Evolutionary conservation across 2,113 vertebrate species (phyloP), one percentile per base, ranked within the genome.

Genomic region (Entelurus aequoreus): DNA sequence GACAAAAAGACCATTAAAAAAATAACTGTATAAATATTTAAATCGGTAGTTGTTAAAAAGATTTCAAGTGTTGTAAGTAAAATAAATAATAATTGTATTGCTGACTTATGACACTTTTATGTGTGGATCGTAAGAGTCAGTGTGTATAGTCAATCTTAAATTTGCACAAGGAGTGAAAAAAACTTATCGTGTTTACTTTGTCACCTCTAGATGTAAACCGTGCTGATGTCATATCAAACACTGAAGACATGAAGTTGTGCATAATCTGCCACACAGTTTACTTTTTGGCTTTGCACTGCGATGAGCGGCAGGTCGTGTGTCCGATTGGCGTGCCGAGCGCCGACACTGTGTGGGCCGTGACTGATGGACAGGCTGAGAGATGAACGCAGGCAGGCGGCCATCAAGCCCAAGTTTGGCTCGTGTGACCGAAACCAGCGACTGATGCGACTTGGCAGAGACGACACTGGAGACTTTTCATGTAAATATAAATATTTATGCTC

Each of bases 281-380:
- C 19, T 51, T 3, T 63, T 12, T 40, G 16, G 54, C 15, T 58
- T 16, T 28, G 21, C 15, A 55, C 21, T 14, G 19, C 49, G 53
- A 46, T 2, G 2, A 6, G 58, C 52, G 66, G 19, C 21, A 46
- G 50, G 63, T 63, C 11, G 40, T 60, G 68, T 49, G 60, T 67
- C 35, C 55, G 82, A 78, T 56, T n/a, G 54, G 11, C 6, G 38
- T 63, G 72, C 77, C 47, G 36, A 65, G 66, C 14, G 44, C 38
- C 13, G 21, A 44, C 10, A 3, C 53, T 8, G 68, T 48, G 79
- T 61, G 74, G 71, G 70, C 44, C 8, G 65, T 71, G 81, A 81
- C 75, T 78, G 82, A 84, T 65, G 51, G 82, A 71, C 62, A 47
- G 68, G 53, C 50, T n/a, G 60, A 10, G 4, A 19, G 64, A 83